These are phyloP conservation scores for Syngnathus rostellatus DNA, from an alignment of 2,797 vertebrate species.

Conservation along the genomic window DNA sequence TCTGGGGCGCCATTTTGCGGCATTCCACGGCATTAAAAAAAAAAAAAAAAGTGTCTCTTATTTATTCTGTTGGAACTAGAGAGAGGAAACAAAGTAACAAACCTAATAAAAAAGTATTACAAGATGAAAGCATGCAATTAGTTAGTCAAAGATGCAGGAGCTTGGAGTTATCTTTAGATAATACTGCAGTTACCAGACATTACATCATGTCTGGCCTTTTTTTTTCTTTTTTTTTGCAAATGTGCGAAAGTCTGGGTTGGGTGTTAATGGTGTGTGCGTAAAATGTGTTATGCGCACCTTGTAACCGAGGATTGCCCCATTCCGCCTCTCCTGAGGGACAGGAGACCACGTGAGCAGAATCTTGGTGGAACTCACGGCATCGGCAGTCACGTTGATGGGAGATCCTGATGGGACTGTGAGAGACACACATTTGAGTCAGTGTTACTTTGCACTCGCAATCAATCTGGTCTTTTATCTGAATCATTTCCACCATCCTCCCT, in stretches of 20 bases:
- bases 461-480: conserved; percentile 39
- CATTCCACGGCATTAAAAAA: no score
- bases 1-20: no score
- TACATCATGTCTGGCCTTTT: conserved; percentile 51
- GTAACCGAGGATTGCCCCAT: conserved; percentile 87
- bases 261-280: conserved; percentile 9
- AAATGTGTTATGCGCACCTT: conserved; percentile 70
- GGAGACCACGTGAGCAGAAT: conserved; percentile 85
- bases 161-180: conserved; percentile 26
- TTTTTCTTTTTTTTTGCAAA: conserved; percentile 13
- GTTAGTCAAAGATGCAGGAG: conserved; percentile 26
- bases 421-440: conserved; percentile 24
- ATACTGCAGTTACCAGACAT: conserved; percentile 50
- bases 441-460: conserved; percentile 33
- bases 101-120: neutral
- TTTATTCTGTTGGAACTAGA: no score
- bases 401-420: conserved; percentile 82
- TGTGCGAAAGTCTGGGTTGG: conserved; percentile 10
- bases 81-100: neutral
- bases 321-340: conserved; percentile 78
- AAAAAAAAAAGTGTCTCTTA: no score
- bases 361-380: conserved; percentile 84
- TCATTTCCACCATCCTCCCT: conserved; percentile 26
- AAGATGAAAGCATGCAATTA: neutral
- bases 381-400: conserved; percentile 81